Percentiles rank a stretch among this genome's conserved stretches.
Conservation (phyloP, 2,113 vertebrate species). For the Takifugu bimaculatus region DNA sequence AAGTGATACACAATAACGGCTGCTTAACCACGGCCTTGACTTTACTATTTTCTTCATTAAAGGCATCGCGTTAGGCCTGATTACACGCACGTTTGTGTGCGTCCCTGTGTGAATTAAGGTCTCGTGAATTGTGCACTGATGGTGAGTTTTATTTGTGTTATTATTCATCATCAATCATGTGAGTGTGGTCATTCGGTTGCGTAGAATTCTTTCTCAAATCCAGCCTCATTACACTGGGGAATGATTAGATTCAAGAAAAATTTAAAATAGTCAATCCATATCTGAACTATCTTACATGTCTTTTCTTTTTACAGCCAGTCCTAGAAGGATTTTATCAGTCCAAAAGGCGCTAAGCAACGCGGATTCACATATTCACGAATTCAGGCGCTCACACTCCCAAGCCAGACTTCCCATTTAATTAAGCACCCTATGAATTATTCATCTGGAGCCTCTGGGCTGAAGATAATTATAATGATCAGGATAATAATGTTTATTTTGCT, state of each 20-base stretch:
- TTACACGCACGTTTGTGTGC: slow-evolving; percentile 13
- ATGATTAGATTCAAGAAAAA: not conserved
- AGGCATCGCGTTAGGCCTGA: slow-evolving; percentile 30
- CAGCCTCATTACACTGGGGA: not conserved
- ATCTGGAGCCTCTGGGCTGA: slow-evolving; percentile 74
- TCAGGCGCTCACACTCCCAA: slow-evolving; percentile 26
- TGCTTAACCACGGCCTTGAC: slow-evolving; percentile 53
- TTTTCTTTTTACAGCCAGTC: slow-evolving; percentile 25
- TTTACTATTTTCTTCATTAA: slow-evolving; percentile 50
- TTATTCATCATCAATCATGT: not conserved
- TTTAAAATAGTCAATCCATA: slow-evolving; percentile 7
- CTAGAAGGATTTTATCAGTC: slow-evolving; percentile 56
- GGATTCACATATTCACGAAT: slow-evolving; percentile 34
- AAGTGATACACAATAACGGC: slow-evolving; percentile 52
- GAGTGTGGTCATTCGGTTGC: not conserved
- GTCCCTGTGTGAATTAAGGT: not conserved
- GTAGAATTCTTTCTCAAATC: not conserved
- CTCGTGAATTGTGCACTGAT: too few relatives aligned
- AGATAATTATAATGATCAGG: slow-evolving; percentile 80
- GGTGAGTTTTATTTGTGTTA: slow-evolving; percentile 28
- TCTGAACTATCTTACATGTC: slow-evolving; percentile 14
- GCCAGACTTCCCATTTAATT: slow-evolving; percentile 75
- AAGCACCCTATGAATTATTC: slow-evolving; percentile 78
- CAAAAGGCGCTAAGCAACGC: slow-evolving; percentile 35
- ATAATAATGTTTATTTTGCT: slow-evolving; percentile 81